These are phyloP conservation scores for Tethya wilhelma DNA, from an alignment of 37 sponge, comb jelly and placozoan species.

Conservation along the genomic window DNA sequence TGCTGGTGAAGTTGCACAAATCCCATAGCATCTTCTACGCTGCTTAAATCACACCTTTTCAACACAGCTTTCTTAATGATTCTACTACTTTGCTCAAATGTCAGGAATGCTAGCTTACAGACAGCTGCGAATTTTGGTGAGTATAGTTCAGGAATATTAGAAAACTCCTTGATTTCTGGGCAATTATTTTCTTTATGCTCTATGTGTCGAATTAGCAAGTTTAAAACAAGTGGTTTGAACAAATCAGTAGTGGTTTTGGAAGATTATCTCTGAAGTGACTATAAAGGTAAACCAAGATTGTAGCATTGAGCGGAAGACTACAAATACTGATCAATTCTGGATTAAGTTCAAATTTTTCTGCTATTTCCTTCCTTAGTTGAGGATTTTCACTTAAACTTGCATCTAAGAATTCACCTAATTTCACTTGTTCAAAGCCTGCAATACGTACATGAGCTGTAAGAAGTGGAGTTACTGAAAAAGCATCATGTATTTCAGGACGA, in stretches of 20 bases:
- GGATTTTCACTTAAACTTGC: neutral
- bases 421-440: neutral
- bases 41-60: neutral
- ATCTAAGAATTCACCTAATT: neutral
- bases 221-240: neutral
- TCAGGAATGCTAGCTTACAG: neutral
- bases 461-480: neutral
- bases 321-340: neutral
- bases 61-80: neutral
- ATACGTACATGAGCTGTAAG: neutral
- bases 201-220: neutral
- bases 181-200: no score
- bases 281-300: neutral
- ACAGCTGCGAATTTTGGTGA: neutral
- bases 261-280: neutral
- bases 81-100: neutral
- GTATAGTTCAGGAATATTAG: no score
- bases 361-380: neutral
- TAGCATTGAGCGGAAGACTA: neutral
- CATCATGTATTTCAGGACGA: neutral
- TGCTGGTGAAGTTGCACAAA: neutral
- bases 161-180: no score
- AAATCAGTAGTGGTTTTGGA: neutral
- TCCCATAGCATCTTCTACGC: neutral
- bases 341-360: neutral